Evolutionary conservation across 2,113 vertebrate species (phyloP).

Genomic region (Bos taurus): DNA sequence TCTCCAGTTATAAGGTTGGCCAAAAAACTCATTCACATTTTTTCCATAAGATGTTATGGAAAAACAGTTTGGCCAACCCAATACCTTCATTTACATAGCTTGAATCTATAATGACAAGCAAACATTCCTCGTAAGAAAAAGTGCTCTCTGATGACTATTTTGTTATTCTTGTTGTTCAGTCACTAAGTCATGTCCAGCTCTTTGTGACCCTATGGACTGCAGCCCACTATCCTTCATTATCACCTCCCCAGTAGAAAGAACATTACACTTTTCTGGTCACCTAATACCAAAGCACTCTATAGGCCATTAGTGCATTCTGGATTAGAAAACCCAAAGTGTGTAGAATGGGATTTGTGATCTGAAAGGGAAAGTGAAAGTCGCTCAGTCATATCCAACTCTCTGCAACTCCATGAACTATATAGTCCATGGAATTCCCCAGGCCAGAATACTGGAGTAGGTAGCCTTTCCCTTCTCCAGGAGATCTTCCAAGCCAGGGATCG

Average conservation of each 20-base stretch:
- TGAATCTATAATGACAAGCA: background rate
- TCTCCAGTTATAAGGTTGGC: background rate
- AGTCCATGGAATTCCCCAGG: background rate
- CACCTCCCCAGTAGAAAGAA: constrained; percentile 13
- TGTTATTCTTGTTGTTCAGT: background rate
- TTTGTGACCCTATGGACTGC: background rate
- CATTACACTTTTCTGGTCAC: constrained; percentile 18
- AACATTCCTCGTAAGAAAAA: background rate
- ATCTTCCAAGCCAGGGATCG: background rate
- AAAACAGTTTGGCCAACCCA: background rate
- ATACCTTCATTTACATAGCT: background rate
- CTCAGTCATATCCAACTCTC: accelerated
- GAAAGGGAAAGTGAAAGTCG: background rate
- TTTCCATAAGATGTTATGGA: background rate
- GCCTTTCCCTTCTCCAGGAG: background rate
- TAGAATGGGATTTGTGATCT: constrained; percentile 38
- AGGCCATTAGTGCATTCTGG: background rate
- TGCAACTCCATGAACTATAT: background rate
- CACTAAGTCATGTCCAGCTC: background rate
- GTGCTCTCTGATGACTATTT: background rate
- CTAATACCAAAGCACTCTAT: background rate
- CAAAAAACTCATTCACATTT: background rate
- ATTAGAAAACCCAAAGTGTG: constrained; percentile 41
- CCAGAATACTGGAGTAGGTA: background rate
- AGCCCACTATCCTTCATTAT: background rate